phyloP scores from a whole-genome alignment of 2,888 invertebrate genomes.

The Noctuana brunneofusca region DNA sequence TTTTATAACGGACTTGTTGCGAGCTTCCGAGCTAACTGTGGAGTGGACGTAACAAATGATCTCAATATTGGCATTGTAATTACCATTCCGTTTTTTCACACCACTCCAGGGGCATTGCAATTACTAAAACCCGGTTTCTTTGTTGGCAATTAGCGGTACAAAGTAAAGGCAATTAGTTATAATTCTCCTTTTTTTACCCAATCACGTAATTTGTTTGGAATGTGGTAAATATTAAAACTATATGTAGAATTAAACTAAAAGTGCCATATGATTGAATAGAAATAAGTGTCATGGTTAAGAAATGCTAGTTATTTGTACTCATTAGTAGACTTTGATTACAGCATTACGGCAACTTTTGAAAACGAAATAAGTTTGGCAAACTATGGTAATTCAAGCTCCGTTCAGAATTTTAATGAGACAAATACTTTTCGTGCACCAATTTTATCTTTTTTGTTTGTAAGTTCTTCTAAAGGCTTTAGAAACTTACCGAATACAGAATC shows the following conservation, averaged over 20 bases:
- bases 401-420: not conserved
- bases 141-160: slow-evolving; percentile 26
- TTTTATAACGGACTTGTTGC: not conserved
- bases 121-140: slow-evolving; percentile 30
- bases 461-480: too few relatives aligned
- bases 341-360: not conserved
- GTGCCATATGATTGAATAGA: not conserved
- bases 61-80: slow-evolving; percentile 27
- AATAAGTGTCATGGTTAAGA: not conserved
- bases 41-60: slow-evolving; percentile 19
- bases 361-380: not conserved
- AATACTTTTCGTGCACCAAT: not conserved
- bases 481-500: slow-evolving; percentile 90
- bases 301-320: not conserved
- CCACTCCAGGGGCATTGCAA: slow-evolving; percentile 19
- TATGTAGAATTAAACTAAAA: not conserved
- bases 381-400: not conserved
- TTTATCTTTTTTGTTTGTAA: not conserved
- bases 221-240: slow-evolving; percentile 1
- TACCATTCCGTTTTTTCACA: slow-evolving; percentile 26
- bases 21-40: not conserved
- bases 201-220: slow-evolving; percentile 1
- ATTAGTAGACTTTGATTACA: not conserved
- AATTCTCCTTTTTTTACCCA: slow-evolving; percentile 13
- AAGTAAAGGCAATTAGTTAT: slow-evolving; percentile 28